These are phyloP conservation scores for Andrena dorsata DNA, from an alignment of 2,888 invertebrate species.

Conservation along the genomic window DNA sequence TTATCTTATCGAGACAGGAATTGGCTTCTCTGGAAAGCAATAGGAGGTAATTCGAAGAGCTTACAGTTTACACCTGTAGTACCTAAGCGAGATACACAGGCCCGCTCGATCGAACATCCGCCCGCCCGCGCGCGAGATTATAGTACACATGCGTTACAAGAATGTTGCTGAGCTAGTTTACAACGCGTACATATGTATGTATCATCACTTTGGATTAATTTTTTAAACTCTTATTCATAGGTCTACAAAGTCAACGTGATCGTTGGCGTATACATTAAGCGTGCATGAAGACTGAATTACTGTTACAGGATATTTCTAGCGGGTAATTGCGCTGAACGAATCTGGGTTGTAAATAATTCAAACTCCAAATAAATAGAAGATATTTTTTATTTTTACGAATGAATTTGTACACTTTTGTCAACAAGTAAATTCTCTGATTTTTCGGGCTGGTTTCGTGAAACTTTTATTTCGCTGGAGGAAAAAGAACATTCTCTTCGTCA, in stretches of 20 bases:
- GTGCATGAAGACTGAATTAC: slow-evolving; percentile 63
- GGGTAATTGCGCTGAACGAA: slow-evolving; percentile 51
- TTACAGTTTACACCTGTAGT: slow-evolving; percentile 29
- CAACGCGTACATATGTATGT: slow-evolving; percentile 28
- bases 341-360: slow-evolving; percentile 65
- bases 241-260: slow-evolving; percentile 46
- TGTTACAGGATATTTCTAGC: slow-evolving; percentile 63
- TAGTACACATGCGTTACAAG: slow-evolving; percentile 36
- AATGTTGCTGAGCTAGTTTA: slow-evolving; percentile 31
- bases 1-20: not conserved
- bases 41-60: slow-evolving; percentile 23
- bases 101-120: slow-evolving; percentile 35
- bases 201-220: slow-evolving; percentile 50
- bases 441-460: slow-evolving; percentile 61
- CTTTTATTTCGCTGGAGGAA: slow-evolving; percentile 63
- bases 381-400: slow-evolving; percentile 78
- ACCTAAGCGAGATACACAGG: slow-evolving; percentile 15
- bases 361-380: slow-evolving; percentile 73
- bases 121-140: slow-evolving; percentile 29
- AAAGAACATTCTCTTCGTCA: slow-evolving; percentile 57
- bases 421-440: slow-evolving; percentile 76
- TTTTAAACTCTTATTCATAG: slow-evolving; percentile 50
- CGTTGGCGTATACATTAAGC: slow-evolving; percentile 52
- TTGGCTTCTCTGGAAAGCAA: slow-evolving; percentile 13
- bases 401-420: slow-evolving; percentile 80